Evolutionary conservation across 2,113 vertebrate genomes (phyloP), one percentile per base, ranked within the genome.

Genomic region (Clarias batrachus): DNA sequence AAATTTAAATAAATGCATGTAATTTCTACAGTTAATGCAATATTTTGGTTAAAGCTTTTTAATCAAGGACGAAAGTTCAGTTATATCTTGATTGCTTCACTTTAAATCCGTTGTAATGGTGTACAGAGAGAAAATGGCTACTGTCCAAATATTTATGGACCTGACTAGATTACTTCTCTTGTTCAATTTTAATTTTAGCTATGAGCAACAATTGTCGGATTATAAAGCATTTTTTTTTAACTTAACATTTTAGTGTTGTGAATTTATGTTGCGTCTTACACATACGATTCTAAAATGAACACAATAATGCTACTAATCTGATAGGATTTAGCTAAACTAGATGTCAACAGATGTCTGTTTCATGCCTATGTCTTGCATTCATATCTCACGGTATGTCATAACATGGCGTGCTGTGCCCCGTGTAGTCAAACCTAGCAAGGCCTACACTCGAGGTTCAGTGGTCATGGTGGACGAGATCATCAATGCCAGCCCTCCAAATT

Each of bases 381-480:
- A 57, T 9, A 21, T 60, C 21, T 60, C 3, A 12, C 21, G 13
- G 63, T 52, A 19, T 56, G 59, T 81, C 68, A 37, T 82, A 84
- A 82, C n/a, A 6, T 52, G 27, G 57, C 9, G 59, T 33, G 25
- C n/a, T 62, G 11, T 71, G 16, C 86, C 80, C 17, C 23, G 27
- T 78, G 13, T 90, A 99, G 97, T 99, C 91, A 99, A 97, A 91
- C 95, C 95, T 63, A 94, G 85, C 63, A 96, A 96, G 14, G 90
- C 93, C 10, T 97, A 96, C 81, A 92, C 95, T 91, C 96, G 94
- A 48, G 97, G 91, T 86, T 97, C 95, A 0, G 97, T 99, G 91
- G 95, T 99, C 90, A 99, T 99, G 97, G 98, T 98, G 92, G 98
- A 99, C 77, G 98, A 99, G 94, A 97, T 99, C 89, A 96, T 99